Conservation (phyloP, 2,113 vertebrate genomes). For the Myiopsitta monachus region DNA sequence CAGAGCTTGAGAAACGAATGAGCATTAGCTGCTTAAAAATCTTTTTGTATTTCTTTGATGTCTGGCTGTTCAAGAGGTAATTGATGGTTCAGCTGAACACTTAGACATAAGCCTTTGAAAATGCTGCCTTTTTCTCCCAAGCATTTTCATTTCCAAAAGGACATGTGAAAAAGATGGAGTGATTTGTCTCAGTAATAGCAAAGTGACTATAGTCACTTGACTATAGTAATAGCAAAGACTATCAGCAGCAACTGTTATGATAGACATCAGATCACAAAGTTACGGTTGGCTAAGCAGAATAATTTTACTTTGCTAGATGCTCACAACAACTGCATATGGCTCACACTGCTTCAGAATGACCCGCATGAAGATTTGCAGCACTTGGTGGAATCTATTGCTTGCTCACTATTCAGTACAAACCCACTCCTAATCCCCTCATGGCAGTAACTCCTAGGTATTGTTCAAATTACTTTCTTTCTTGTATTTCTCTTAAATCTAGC, state of each 20-base stretch:
- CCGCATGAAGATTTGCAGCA: background rate
- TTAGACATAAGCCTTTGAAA: background rate
- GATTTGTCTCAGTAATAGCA: background rate
- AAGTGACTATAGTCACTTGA: too few species aligned
- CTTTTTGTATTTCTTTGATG: background rate
- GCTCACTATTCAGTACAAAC: background rate
- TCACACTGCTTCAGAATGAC: background rate
- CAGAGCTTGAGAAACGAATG: background rate
- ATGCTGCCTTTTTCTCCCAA: background rate
- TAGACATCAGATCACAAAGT: background rate
- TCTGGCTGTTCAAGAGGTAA: background rate
- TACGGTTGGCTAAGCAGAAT: background rate
- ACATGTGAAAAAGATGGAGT: background rate
- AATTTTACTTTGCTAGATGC: background rate
- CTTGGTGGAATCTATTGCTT: background rate
- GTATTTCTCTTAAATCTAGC: background rate
- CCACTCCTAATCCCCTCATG: background rate
- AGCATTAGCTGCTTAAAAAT: background rate
- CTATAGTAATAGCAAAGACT: background rate
- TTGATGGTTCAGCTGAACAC: background rate
- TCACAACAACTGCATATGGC: background rate
- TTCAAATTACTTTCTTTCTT: background rate
- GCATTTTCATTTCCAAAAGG: background rate
- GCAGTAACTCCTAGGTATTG: background rate
- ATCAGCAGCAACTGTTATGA: background rate